These are phyloP conservation scores for Phthorimaea operculella DNA, from an alignment of 1,140 invertebrate genomes.

Conservation along the genomic window DNA sequence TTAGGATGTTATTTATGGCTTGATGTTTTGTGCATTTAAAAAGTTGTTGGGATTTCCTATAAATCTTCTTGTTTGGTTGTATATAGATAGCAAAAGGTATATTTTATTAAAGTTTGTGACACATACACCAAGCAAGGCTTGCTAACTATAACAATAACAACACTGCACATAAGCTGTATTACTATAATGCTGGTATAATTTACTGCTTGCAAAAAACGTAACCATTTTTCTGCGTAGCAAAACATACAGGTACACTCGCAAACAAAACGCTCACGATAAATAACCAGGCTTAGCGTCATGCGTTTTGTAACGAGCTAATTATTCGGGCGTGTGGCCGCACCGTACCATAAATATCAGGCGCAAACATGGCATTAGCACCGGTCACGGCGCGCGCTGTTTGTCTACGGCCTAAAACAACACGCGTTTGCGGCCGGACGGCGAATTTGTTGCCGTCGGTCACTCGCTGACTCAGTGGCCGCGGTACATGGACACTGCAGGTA, in stretches of 20 bases:
- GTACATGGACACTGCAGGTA: background rate
- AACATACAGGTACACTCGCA: background rate
- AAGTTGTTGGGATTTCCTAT: too few relatives aligned
- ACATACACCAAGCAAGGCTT: too few relatives aligned
- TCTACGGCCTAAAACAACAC: constrained; percentile 63
- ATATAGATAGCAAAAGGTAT: too few relatives aligned
- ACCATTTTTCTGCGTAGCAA: too few relatives aligned
- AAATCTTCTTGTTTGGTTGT: too few relatives aligned
- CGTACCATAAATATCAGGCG: constrained; percentile 58
- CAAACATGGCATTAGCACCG: constrained; percentile 59
- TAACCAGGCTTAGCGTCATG: background rate
- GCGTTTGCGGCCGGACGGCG: constrained; percentile 53
- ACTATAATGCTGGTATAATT: too few relatives aligned
- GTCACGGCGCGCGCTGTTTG: constrained; percentile 55
- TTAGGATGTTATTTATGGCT: background rate
- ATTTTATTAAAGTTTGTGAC: too few relatives aligned
- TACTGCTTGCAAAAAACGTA: too few relatives aligned
- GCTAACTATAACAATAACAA: too few relatives aligned
- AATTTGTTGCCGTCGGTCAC: constrained; percentile 49
- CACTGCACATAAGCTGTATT: too few relatives aligned
- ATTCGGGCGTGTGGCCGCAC: constrained; percentile 47
- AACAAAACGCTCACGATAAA: background rate
- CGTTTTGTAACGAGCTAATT: constrained; percentile 61
- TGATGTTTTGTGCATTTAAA: background rate
- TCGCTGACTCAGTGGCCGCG: constrained; percentile 47